These are phyloP conservation scores for Limnephilus lunatus DNA, from an alignment of 2,888 invertebrate genomes.

Conservation along the genomic window DNA sequence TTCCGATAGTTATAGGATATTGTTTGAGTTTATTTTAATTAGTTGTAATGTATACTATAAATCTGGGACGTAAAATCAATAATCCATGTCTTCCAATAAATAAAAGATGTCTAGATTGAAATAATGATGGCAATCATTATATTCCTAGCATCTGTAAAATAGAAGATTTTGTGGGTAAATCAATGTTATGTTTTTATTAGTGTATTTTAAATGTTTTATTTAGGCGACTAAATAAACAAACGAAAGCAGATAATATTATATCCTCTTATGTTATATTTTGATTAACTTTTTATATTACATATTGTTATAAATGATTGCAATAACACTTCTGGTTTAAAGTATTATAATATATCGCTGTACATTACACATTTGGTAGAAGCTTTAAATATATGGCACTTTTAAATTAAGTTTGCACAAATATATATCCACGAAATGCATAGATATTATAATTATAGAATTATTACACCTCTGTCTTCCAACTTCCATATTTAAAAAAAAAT, in stretches of 20 bases:
- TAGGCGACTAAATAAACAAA: not conserved
- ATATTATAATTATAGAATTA: not conserved
- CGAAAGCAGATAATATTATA: too few species aligned
- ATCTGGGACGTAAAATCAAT: conserved; percentile 33
- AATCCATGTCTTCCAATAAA: conserved; percentile 35
- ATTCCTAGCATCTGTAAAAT: not conserved
- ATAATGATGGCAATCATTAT: not conserved
- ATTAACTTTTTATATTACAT: not conserved
- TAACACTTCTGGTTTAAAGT: not conserved
- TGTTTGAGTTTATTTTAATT: not conserved
- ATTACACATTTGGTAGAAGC: conserved; percentile 51
- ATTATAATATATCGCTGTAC: conserved; percentile 6
- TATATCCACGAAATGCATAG: not conserved
- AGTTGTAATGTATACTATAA: not conserved
- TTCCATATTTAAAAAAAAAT: not conserved
- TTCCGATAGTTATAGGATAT: conserved; percentile 35
- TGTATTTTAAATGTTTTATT: not conserved
- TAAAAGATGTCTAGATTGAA: not conserved
- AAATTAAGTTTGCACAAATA: conserved; percentile 42
- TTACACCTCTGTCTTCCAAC: not conserved
- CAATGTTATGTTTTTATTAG: not conserved
- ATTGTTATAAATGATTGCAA: not conserved
- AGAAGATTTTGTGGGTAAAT: not conserved
- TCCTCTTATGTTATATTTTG: not conserved
- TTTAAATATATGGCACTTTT: conserved; percentile 52